Conservation (phyloP, 2,888 invertebrate genomes). For the Myathropa florea region DNA sequence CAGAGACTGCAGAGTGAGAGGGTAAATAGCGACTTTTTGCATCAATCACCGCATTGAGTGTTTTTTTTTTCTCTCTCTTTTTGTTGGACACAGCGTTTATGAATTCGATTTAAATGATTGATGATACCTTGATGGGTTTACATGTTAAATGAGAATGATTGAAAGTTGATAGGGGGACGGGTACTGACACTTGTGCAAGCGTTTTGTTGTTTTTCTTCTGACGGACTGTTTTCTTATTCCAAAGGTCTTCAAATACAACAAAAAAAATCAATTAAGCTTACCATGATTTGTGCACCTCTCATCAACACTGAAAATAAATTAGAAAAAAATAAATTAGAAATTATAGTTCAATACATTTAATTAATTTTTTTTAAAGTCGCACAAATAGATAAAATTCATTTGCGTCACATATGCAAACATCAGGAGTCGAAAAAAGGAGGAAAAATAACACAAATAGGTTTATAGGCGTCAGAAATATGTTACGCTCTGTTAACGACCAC, state of each 20-base stretch:
- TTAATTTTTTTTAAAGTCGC: background rate
- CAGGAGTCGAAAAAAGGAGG: background rate
- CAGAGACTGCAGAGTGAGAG: background rate
- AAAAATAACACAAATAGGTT: constrained; percentile 6
- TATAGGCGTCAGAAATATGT: constrained; percentile 22
- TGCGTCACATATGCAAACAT: constrained; percentile 22
- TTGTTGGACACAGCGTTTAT: constrained; percentile 3
- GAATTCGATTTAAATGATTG: constrained; percentile 52
- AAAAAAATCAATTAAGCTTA: constrained; percentile 28
- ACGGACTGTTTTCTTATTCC: no score
- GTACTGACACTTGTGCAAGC: background rate
- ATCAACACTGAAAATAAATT: constrained; percentile 52
- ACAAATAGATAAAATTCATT: constrained; percentile 24
- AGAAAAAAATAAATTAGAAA: constrained; percentile 8
- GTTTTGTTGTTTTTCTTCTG: no score
- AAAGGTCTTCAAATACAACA: background rate
- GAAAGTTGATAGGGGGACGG: background rate
- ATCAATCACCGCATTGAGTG: constrained; percentile 45
- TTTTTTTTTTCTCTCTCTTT: constrained; percentile 1
- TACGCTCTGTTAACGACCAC: constrained; percentile 42
- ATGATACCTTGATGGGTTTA: constrained; percentile 40
- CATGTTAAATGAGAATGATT: constrained; percentile 16
- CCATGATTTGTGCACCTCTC: constrained; percentile 58
- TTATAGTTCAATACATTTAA: background rate
- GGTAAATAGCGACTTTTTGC: constrained; percentile 12